phyloP scores from a whole-genome alignment of 2,888 invertebrate species.

The Drosophila rellima region DNA sequence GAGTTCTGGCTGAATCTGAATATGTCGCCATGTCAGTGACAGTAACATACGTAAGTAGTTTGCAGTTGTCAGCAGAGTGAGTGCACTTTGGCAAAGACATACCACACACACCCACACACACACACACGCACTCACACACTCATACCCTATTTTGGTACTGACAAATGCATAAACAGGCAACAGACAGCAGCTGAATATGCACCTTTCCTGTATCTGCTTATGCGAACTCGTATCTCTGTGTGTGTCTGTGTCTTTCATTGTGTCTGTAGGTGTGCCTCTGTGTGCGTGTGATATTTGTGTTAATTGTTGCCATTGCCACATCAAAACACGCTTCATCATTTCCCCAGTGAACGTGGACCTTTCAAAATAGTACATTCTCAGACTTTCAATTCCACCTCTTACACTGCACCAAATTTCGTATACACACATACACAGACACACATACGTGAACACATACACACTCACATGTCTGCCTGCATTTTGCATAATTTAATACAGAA shows the following conservation, averaged over 20 bases:
- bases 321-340: conserved; percentile 60
- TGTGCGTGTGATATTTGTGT: conserved; percentile 44
- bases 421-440: not conserved
- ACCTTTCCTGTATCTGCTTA: conserved; percentile 14
- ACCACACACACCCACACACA: conserved; percentile 5
- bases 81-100: conserved; percentile 67
- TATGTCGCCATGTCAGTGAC: conserved; percentile 72
- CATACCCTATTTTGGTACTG: conserved; percentile 57
- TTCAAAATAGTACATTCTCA: conserved; percentile 14
- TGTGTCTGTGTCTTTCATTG: not conserved
- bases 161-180: conserved; percentile 63
- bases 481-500: conserved; percentile 53
- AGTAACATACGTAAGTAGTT: conserved; percentile 77
- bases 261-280: conserved; percentile 1
- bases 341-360: conserved; percentile 18
- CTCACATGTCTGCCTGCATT: conserved; percentile 22
- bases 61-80: conserved; percentile 76
- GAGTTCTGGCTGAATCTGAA: conserved; percentile 45
- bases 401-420: conserved; percentile 3
- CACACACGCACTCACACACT: not conserved
- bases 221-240: not conserved
- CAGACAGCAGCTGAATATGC: conserved; percentile 38
- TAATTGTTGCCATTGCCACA: conserved; percentile 66
- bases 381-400: conserved; percentile 4
- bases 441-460: not conserved